Base-by-base conservation (phyloP, 2,797 vertebrate species). In the Acipenser ruthenus region DNA sequence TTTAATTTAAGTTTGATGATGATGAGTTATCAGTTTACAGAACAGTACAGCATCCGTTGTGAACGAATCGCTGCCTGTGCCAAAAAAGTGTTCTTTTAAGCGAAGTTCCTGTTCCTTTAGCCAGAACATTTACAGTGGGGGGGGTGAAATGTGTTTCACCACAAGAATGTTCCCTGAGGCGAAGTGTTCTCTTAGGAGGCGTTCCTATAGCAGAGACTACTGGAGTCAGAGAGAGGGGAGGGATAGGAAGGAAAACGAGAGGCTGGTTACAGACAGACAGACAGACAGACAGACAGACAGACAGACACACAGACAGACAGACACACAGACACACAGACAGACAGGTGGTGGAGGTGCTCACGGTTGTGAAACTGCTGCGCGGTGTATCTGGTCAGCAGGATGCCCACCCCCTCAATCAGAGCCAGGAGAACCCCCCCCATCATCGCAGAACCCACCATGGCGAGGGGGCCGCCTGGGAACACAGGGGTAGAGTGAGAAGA, bases 401-500 rank as follows among this genome's bases (percentile, higher is more conserved):
- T 94, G n/a, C 93, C 93, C 37, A 94, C 86, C 1, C 94, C 94
- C 74, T 96, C 94, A 6, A 96, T 94, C 18, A 96, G 87, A 52
- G 93, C 93, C 15, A 96, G 77, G 13, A 96, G 81, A 81, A 93
- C 75, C 51, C 93, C 74, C 0, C 93, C 94, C 93, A 96, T 93
- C 90, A 94, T 89, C 3, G 92, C 93, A 0, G 94, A 96, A 59
- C 94, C 94, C 72, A 93, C 77, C 94, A 96, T 96, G 61, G 92
- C 91, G 70, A 95, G 71, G 0, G 94, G 93, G 5, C 94, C 94
- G 85, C 92, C 94, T 96, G 73, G 55, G 23, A 23, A 23, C 23
- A 23, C 23, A 23, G 67, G 69, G 65, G 64, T 67, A 69, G 37
- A 64, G 53, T 23, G 68, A 3, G 67, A 13, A 51, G 12, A 23